Base-by-base conservation (phyloP, 2,797 vertebrate genomes). In the Sebastes minor region DNA sequence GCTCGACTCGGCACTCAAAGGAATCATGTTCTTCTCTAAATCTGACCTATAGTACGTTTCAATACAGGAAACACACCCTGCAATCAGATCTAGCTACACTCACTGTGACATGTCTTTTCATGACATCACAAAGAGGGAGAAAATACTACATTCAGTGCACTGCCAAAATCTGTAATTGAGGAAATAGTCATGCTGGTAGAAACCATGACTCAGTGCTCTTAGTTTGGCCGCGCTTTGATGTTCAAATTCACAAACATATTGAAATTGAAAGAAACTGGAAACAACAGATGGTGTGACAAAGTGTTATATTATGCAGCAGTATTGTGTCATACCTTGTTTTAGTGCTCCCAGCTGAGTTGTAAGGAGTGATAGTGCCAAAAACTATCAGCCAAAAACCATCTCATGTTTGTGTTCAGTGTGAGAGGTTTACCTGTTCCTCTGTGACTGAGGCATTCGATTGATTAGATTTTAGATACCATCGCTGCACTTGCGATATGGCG, bases 241-340 rank as follows among this genome's bases (percentile, higher is more conserved):
- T 86, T 88, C 56, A 78, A 73, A 88, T 83, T 86, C 74, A 38
- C 14, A 8, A 79, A 76, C 81, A 80, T 80, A 86, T 84, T 91
- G 72, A 64, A 75, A 88, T 65, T 86, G 78, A 89, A 88, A 87
- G 61, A 80, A 87, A 78, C 46, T 69, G 23, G 49, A 84, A 89
- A 88, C 71, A 87, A 66, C 90, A 92, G 90, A 90, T 92, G 87
- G 88, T 53, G 57, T 72, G 74, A 80, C 70, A 79, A 90, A 87
- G 70, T 85, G 59, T 78, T 86, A 77, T 71, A 81, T 89, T 83
- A 78, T 77, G 70, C 61, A 78, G 67, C 83, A 84, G 81, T 80
- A 85, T 80, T 82, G 80, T 78, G 84, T 61, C 82, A 81, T 72
- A 83, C 83, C 78, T 92, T 82, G 85, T 85, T 91, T 84, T 76